phyloP scores from a whole-genome alignment of 2,888 invertebrate species.

The Pinctada fucata region DNA sequence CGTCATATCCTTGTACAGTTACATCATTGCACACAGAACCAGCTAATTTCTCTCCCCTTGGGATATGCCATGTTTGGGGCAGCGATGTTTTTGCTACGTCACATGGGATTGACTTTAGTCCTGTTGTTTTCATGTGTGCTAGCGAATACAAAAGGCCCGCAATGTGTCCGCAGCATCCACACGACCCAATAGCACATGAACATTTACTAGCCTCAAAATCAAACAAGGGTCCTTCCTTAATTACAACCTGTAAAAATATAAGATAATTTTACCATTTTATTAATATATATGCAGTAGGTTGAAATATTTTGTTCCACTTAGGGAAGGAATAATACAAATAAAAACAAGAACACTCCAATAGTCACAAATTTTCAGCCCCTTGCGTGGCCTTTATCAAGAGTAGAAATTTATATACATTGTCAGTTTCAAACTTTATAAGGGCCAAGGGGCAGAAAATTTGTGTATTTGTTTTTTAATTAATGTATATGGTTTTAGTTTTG shows the following conservation, averaged over 20 bases:
- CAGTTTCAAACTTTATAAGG: no score
- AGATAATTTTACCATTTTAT: not conserved
- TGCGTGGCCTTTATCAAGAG: no score
- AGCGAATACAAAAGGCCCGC: not conserved
- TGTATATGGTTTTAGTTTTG: no score
- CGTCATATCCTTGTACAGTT: conserved; percentile 15
- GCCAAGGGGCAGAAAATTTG: no score
- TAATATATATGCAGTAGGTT: not conserved
- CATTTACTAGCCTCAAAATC: not conserved
- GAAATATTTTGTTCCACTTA: not conserved
- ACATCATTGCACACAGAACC: not conserved
- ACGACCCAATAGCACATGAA: conserved; percentile 1
- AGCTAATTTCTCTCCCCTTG: not conserved
- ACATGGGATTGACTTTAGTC: not conserved
- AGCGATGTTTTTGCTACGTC: conserved; percentile 15
- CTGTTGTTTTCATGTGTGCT: conserved; percentile 7
- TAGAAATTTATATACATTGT: no score
- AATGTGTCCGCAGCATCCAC: not conserved
- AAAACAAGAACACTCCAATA: not conserved
- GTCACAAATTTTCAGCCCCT: no score
- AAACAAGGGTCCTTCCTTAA: not conserved
- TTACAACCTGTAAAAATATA: not conserved
- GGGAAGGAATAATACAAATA: not conserved
- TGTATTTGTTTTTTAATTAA: no score
- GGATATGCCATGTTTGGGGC: conserved; percentile 15